phyloP scores from a whole-genome alignment of 2,797 vertebrate genomes.

The Sylvia borin region DNA sequence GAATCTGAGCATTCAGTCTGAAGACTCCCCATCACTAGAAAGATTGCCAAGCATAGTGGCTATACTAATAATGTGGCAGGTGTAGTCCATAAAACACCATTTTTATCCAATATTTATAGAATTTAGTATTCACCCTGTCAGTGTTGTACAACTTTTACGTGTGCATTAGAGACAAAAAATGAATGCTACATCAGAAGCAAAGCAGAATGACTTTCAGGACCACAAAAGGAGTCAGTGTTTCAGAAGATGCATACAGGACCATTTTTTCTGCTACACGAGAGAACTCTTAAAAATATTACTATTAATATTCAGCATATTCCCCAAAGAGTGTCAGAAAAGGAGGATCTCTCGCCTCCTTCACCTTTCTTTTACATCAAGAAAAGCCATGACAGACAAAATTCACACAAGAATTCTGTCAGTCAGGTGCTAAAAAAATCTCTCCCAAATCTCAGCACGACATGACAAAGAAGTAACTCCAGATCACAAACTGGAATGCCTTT shows the following conservation, averaged over 20 bases:
- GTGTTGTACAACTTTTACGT: fast-evolving
- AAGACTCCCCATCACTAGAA: background rate
- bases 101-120: background rate
- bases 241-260: background rate
- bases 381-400: background rate
- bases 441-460: background rate
- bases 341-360: background rate
- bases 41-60: background rate
- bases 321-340: background rate
- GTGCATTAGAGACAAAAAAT: background rate
- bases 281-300: background rate
- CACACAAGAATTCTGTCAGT: background rate
- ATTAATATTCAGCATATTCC: background rate
- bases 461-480: background rate
- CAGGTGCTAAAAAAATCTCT: background rate
- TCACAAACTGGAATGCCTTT: background rate
- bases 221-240: background rate
- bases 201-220: background rate
- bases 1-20: background rate
- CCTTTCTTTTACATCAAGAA: background rate
- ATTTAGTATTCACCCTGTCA: background rate
- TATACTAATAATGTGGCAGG: background rate
- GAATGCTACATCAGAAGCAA: background rate
- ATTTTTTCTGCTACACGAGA: background rate
- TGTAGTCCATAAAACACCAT: background rate